Base-by-base conservation (phyloP, 1,140 invertebrate species). In the Ridgeia piscesae region DNA sequence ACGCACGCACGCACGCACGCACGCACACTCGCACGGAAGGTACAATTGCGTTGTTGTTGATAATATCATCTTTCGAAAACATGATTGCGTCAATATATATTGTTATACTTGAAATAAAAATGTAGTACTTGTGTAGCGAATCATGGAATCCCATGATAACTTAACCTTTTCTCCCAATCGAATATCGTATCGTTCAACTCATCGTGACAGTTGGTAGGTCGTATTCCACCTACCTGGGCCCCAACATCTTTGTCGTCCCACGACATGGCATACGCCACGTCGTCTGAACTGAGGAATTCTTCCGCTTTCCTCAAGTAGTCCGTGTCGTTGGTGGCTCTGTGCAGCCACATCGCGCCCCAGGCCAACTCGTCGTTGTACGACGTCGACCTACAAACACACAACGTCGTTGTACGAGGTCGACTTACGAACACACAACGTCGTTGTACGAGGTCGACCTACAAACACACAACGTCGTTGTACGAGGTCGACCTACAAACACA, bases 341-440 rank as follows among this genome's bases (percentile, higher is more conserved):
- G 97, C 8, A 97, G 94, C 97, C 97, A 97, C 2, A 96, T 95
- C 0, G 97, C 97, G 0, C 97, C 96, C 97, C 97, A 97, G 0
- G 96, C 96, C 91, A 97, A 94, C 93, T 97, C 97, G 94, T 97
- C 97, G 0, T 96, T 96, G 93, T 97, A 97, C 89, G 96, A 97
- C 1, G 96, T 96, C 27, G 96, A 96, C 92, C 58, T 77, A 77
- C 58, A 77, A 77, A 6, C 58, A 77, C 58, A 42, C 42, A 42
- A n/a, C n/a, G n/a, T n/a, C n/a, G n/a, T n/a, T n/a, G n/a, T n/a
- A n/a, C n/a, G n/a, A n/a, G n/a, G n/a, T n/a, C n/a, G n/a, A n/a
- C n/a, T n/a, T n/a, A n/a, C n/a, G n/a, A n/a, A n/a, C n/a, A n/a
- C n/a, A n/a, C n/a, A n/a, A n/a, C n/a, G n/a, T n/a, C n/a, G n/a